Evolutionary conservation across 2,888 invertebrate genomes (phyloP), one percentile per base, ranked within the genome.

Genomic region (Orthonychiurus folsomi): DNA sequence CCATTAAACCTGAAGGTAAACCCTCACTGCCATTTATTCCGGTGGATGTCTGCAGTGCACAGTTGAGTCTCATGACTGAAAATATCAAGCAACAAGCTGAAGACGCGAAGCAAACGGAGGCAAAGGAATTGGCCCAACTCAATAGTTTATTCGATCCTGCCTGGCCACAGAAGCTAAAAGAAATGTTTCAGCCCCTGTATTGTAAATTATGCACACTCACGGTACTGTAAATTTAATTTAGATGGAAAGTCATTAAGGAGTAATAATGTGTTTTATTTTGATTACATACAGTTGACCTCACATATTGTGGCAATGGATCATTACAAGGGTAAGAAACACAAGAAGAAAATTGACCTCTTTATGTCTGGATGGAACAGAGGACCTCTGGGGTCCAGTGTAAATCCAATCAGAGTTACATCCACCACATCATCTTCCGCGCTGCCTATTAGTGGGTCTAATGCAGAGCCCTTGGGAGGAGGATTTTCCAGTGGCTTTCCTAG

Each of bases 261-360:
- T 57, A 57, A 5, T 37, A 9, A 37, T 18, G 26, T 52, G n/a
- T 60, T 25, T 55, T 55, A 57, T 52, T 37, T 58, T 37, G 37
- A 9, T 37, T 23, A 63, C 56, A 54, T 28, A 53, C 50, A 69
- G 66, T 23, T 71, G 1, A 63, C 64, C 37, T 67, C 67, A 3
- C 64, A 66, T 2, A 60, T 68, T 9, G 69, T 71, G 1, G 68
- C 69, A 12, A 59, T 53, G 20, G 71, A 69, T 54, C 71, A 71
- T 54, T 71, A 71, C 52, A 69, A 64, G 37, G 71, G 71, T 12
- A 71, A 67, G 48, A 48, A 63, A 50, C 71, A 71, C 60, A 65
- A 64, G 24, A 65, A 62, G 50, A 62, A 27, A 2, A 60, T 66
- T 9, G 67, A 69, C 50, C n/a, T n/a, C n/a, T n/a, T n/a, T n/a